Evolutionary conservation across 37 sponge, comb jelly and placozoan species (phyloP), one percentile per base, ranked within the genome.

Genomic region (Ianthella basta): DNA sequence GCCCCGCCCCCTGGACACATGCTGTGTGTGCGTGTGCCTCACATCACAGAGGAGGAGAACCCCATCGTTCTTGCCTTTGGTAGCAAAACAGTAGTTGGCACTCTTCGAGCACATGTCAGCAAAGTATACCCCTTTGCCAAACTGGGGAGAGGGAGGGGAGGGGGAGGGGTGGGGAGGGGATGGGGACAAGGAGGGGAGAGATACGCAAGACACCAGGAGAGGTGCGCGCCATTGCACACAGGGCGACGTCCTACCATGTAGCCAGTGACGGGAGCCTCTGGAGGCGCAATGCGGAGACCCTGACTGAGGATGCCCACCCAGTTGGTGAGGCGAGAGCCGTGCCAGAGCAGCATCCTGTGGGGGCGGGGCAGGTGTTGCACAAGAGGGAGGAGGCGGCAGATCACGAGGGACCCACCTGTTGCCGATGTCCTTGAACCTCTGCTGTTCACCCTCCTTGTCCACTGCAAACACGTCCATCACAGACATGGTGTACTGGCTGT

Each of bases 191-290:
- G 41, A 77, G 78, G 37, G 41, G 37, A 63, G 36, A 33, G 37
- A 1, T 32, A 81, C 8, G n/a, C n/a, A n/a, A n/a, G n/a, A n/a
- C n/a, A n/a, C n/a, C n/a, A n/a, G n/a, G 50, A 8, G 50, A 8
- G 50, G 8, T 44, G 50, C 50, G 8, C 50, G 8, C 50, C 50
- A 8, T 44, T 10, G 50, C 8, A 3, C 3, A 44, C 50, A 10
- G 8, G 50, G 50, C 8, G n/a, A 19, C 6, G 0, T 10, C 84
- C 39, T 19, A 95, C 95, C 99, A 98, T 98, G 86, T 98, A 98
- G 16, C 99, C 99, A 86, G 99, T 98, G 75, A 89, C 86, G n/a
- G 99, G 99, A 0, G 99, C 96, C 64, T 98, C 99, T n/a, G 99
- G 99, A 4, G 99, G 99, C 33, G 99, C 99, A 37, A 98, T 90